phyloP scores from a whole-genome alignment of 1,140 invertebrate species.

The Hermatobates lingyangjiaoensis region DNA sequence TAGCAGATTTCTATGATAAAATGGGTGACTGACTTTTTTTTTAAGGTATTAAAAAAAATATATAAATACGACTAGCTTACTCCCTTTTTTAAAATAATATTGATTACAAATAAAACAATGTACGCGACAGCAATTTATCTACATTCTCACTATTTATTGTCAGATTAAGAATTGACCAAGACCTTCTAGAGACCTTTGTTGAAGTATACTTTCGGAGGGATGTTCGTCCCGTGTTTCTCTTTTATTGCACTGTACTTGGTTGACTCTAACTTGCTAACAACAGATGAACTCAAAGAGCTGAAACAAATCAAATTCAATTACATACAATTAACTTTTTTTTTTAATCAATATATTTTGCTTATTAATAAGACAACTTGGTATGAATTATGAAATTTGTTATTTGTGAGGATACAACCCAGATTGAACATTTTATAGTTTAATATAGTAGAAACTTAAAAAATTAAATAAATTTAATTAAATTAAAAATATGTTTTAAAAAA shows the following conservation, averaged over 20 bases:
- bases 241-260: slow-evolving; percentile 46
- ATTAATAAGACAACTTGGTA: neutral
- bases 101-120: neutral
- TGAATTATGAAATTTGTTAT: neutral
- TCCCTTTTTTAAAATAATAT: neutral
- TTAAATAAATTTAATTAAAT: neutral
- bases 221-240: slow-evolving; percentile 31
- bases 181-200: slow-evolving; percentile 58
- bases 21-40: neutral
- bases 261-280: slow-evolving; percentile 46
- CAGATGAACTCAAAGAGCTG: slow-evolving; percentile 41
- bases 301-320: slow-evolving; percentile 20
- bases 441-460: neutral
- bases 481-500: neutral
- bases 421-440: neutral
- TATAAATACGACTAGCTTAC: neutral
- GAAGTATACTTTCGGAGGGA: slow-evolving; percentile 51
- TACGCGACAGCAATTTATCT: neutral
- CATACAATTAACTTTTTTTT: neutral
- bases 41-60: neutral
- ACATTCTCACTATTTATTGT: neutral
- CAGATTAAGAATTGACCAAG: neutral
- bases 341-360: neutral
- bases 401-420: neutral
- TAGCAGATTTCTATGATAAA: neutral